phyloP scores from a whole-genome alignment of 2,888 invertebrate genomes.

The Lepetodrilus schrolli region DNA sequence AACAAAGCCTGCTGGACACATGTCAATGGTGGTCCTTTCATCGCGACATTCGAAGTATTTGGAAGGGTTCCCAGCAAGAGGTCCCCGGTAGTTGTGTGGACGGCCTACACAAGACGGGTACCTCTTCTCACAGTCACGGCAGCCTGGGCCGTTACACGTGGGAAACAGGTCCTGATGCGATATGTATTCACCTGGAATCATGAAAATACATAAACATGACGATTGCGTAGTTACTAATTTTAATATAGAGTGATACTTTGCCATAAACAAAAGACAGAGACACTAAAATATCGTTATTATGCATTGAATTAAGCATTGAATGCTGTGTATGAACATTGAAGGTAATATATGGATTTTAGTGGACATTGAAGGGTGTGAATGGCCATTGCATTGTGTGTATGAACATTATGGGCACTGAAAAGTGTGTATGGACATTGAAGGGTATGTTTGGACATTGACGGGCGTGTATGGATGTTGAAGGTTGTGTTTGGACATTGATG shows the following conservation, averaged over 20 bases:
- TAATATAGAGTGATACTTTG: neutral
- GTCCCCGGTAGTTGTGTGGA: neutral
- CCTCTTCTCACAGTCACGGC: slow-evolving; percentile 36
- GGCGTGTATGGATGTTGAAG: too few species aligned
- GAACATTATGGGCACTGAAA: too few species aligned
- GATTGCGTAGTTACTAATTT: neutral
- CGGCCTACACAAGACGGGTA: slow-evolving; percentile 9
- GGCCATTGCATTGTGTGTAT: too few species aligned
- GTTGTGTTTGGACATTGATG: too few species aligned
- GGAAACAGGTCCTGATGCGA: neutral
- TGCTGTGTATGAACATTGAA: too few species aligned
- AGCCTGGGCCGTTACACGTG: slow-evolving; percentile 31
- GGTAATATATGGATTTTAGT: too few species aligned
- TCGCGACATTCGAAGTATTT: slow-evolving; percentile 18
- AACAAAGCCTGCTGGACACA: neutral
- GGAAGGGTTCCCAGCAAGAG: neutral
- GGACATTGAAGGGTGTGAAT: too few species aligned
- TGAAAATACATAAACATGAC: neutral
- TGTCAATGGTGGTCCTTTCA: slow-evolving; percentile 6
- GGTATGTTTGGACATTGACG: too few species aligned
- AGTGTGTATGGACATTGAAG: too few species aligned
- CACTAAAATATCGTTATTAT: neutral
- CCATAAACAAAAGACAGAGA: neutral
- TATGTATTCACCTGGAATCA: neutral
- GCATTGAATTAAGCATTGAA: too few species aligned